Evolutionary conservation across 2,113 vertebrate genomes (phyloP).

Genomic region (Microtus pennsylvanicus): DNA sequence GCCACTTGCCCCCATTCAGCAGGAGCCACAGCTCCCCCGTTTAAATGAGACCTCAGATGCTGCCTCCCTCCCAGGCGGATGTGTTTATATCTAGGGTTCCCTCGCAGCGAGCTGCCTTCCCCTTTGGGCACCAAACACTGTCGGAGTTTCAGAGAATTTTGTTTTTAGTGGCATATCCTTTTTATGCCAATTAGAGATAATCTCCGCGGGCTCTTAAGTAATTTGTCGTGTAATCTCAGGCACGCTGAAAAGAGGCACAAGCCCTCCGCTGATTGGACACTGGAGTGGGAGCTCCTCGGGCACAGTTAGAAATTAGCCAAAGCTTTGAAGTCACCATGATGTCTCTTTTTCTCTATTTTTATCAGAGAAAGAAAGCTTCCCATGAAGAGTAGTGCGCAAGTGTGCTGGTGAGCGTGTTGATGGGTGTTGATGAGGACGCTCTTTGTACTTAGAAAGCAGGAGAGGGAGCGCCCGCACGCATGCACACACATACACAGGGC

Average conservation of each 20-base stretch:
- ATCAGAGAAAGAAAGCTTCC: slow-evolving; percentile 67
- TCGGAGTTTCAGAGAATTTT: slow-evolving; percentile 73
- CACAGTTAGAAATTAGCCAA: slow-evolving; percentile 72
- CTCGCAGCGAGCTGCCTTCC: slow-evolving; percentile 40
- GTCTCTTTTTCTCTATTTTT: slow-evolving; percentile 63
- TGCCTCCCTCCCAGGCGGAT: neutral
- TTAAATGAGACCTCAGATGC: slow-evolving; percentile 46
- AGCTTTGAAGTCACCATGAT: slow-evolving; percentile 62
- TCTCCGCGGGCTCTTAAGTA: slow-evolving; percentile 77
- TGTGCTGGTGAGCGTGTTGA: slow-evolving; percentile 67
- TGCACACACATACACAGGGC: too few relatives aligned
- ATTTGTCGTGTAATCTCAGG: slow-evolving; percentile 80
- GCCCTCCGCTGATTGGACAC: slow-evolving; percentile 77
- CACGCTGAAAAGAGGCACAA: slow-evolving; percentile 70
- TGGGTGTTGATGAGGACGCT: slow-evolving; percentile 1
- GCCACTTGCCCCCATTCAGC: slow-evolving; percentile 10
- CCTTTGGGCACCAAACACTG: slow-evolving; percentile 67
- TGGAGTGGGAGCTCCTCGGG: slow-evolving; percentile 71
- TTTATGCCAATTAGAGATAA: slow-evolving; percentile 82
- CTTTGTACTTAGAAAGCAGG: neutral
- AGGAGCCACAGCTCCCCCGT: neutral
- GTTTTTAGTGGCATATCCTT: slow-evolving; percentile 75
- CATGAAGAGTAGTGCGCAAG: slow-evolving; percentile 46
- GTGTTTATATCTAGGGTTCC: slow-evolving; percentile 61
- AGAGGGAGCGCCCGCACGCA: too few relatives aligned